These are phyloP conservation scores for Euproctis similis DNA, from an alignment of 2,888 invertebrate genomes.

Conservation along the genomic window DNA sequence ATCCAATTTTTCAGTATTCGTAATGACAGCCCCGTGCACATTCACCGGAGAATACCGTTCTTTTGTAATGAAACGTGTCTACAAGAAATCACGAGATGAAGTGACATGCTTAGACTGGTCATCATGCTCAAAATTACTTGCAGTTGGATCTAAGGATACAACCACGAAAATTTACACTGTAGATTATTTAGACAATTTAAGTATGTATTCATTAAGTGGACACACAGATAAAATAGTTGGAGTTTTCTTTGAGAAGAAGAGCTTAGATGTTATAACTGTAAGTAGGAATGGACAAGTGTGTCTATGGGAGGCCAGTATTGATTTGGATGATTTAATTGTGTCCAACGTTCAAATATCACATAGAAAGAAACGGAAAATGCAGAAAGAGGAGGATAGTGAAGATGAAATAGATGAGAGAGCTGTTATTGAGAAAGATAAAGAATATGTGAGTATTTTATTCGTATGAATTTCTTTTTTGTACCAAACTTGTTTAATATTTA, in stretches of 20 bases:
- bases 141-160: constrained; percentile 94
- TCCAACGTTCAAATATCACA: constrained; percentile 69
- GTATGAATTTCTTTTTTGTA: too few species aligned
- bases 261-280: constrained; percentile 88
- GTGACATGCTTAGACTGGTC: constrained; percentile 95
- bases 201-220: constrained; percentile 84
- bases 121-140: constrained; percentile 89
- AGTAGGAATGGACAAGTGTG: constrained; percentile 89
- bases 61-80: constrained; percentile 89
- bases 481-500: too few species aligned
- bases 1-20: constrained; percentile 76
- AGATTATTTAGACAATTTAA: constrained; percentile 84
- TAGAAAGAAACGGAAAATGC: constrained; percentile 56
- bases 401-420: constrained; percentile 80
- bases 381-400: constrained; percentile 72
- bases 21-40: constrained; percentile 90
- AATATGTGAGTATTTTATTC: constrained; percentile 43
- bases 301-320: constrained; percentile 89
- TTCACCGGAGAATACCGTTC: constrained; percentile 90
- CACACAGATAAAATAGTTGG: constrained; percentile 90
- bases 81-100: constrained; percentile 87
- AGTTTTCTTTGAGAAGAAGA: constrained; percentile 91
- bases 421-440: constrained; percentile 73
- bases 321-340: constrained; percentile 79
- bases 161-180: constrained; percentile 89